Evolutionary conservation across 2,888 invertebrate species (phyloP).

Genomic region (Tachina grossa): DNA sequence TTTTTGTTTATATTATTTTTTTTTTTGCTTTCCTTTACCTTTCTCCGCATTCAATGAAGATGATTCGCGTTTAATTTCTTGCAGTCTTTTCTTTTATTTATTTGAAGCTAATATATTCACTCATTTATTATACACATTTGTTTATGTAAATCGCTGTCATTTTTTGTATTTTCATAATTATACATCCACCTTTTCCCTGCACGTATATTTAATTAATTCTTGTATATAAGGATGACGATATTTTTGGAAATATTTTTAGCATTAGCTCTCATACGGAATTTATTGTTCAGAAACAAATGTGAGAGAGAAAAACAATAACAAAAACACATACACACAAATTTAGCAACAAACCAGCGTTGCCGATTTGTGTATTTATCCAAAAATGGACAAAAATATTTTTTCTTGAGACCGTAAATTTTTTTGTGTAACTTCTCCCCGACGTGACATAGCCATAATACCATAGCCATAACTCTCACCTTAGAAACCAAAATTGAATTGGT

Average conservation of each 20-base stretch:
- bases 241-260: conserved; percentile 70
- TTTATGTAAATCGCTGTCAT: conserved; percentile 52
- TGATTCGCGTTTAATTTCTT: background rate
- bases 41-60: background rate
- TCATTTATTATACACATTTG: conserved; percentile 56
- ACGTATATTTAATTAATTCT: conserved; percentile 4
- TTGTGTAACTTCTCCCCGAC: too few relatives aligned
- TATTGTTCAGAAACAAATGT: conserved; percentile 36
- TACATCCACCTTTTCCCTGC: conserved; percentile 4
- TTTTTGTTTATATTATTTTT: conserved; percentile 39
- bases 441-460: too few relatives aligned
- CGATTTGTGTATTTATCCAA: too few relatives aligned
- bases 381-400: too few relatives aligned
- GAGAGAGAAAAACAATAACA: conserved; percentile 44
- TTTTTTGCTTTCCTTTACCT: conserved; percentile 37
- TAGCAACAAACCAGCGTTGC: too few relatives aligned
- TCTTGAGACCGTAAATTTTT: too few relatives aligned
- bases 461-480: too few relatives aligned
- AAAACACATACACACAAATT: conserved; percentile 38
- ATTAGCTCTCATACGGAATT: conserved; percentile 60
- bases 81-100: background rate
- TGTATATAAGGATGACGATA: conserved; percentile 62
- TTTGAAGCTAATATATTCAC: conserved; percentile 30
- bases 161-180: conserved; percentile 40
- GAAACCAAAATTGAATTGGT: too few relatives aligned